Evolutionary conservation across 2,888 invertebrate genomes (phyloP).

Genomic region (Drosophila maculinotata): DNA sequence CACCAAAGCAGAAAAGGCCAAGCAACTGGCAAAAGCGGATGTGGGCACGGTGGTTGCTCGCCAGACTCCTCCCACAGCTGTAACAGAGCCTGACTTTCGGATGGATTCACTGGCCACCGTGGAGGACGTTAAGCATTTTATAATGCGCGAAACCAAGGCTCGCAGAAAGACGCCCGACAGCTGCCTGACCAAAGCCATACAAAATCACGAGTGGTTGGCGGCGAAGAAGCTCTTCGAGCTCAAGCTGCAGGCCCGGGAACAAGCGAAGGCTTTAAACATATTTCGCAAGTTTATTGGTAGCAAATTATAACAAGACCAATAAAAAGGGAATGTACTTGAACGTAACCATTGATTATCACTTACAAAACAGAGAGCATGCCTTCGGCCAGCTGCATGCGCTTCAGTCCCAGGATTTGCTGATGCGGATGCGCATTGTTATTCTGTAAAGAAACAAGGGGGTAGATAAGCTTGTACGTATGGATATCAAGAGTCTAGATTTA

Average conservation of each 20-base stretch:
- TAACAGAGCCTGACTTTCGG: conserved; percentile 41
- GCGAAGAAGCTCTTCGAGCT: conserved; percentile 77
- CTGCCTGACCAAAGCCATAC: conserved; percentile 71
- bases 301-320: conserved; percentile 70
- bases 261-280: conserved; percentile 74
- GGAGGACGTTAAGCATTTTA: conserved; percentile 73
- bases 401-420: conserved; percentile 46
- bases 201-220: conserved; percentile 80
- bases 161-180: conserved; percentile 57
- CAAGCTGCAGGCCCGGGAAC: conserved; percentile 70
- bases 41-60: conserved; percentile 59
- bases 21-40: conserved; percentile 57
- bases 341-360: not conserved
- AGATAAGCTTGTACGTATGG: not conserved
- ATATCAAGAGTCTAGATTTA: too few relatives aligned
- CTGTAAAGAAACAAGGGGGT: conserved; percentile 37
- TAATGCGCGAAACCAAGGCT: conserved; percentile 70
- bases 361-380: conserved; percentile 45
- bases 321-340: not conserved
- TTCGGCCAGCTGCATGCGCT: conserved; percentile 64
- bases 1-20: conserved; percentile 55
- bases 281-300: conserved; percentile 81
- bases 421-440: conserved; percentile 70
- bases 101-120: conserved; percentile 66
- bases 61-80: not conserved